Evolutionary conservation across 37 sponge, comb jelly and placozoan species (phyloP), one percentile per base, ranked within the genome.

Genomic region (Theonella swinhoei): DNA sequence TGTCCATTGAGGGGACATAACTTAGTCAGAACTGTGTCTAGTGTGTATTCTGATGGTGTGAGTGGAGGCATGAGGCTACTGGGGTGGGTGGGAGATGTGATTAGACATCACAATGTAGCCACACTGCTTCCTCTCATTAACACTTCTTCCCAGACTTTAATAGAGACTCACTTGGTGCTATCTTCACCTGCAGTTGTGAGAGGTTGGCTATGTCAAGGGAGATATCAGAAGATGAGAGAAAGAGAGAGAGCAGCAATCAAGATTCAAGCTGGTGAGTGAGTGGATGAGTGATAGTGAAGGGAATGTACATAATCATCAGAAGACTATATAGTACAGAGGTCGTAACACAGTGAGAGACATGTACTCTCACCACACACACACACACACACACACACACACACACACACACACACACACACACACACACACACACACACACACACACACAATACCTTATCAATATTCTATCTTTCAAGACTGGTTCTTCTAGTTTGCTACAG

Each of bases 251-350:
- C 85, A 42, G 85, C 85, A 59, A 80, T 75, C 47, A 76, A 1
- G 28, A 75, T 90, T 30, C 90, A 90, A 60, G 26, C 85, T 62
- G 85, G 90, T 90, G 62, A 32, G 83, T 64, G 4, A 8, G 54
- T 42, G 17, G 31, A 8, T 8, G 29, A 9, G 29, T 26, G 39
- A 24, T 37, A 65, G 20, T 30, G 67, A 65, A 31, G 67, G n/a
- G 29, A 65, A 65, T 31, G n/a, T 30, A 65, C 29, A 20, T 58
- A 58, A 19, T 11, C 19, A 58, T 19, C 60, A 58, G 19, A 11
- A 58, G 19, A 25, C 24, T 64, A n/a, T n/a, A n/a, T n/a, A n/a
- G n/a, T n/a, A n/a, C n/a, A n/a, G n/a, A n/a, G n/a, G n/a, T n/a
- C n/a, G n/a, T n/a, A n/a, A n/a, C n/a, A n/a, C n/a, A n/a, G n/a